phyloP scores from a whole-genome alignment of 2,888 invertebrate species.

The Ophion costatus region DNA sequence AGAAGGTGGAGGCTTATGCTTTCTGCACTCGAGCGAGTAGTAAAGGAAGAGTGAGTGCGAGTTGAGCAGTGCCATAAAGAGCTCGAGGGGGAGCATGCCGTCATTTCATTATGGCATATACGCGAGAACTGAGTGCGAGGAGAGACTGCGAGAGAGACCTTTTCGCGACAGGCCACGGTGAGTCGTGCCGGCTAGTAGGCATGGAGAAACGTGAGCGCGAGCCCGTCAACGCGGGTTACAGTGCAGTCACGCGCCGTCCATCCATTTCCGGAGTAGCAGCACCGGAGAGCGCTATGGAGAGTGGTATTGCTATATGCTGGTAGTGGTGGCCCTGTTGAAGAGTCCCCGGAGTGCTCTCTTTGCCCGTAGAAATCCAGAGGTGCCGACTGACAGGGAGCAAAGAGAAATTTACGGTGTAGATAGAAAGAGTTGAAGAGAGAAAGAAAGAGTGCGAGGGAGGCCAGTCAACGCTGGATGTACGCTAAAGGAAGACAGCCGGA shows the following conservation, averaged over 20 bases:
- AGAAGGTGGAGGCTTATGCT: conserved; percentile 29
- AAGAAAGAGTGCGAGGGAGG: conserved; percentile 27
- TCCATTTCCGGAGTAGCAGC: conserved; percentile 75
- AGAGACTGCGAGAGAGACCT: conserved; percentile 44
- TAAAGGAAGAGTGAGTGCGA: conserved; percentile 37
- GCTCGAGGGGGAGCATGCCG: conserved; percentile 44
- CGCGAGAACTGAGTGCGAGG: conserved; percentile 17
- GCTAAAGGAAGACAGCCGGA: background rate
- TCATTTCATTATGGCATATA: conserved; percentile 60
- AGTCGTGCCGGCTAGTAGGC: conserved; percentile 41
- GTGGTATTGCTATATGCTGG: conserved; percentile 26
- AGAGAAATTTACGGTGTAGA: conserved; percentile 43
- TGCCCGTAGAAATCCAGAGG: conserved; percentile 38
- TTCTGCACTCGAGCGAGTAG: conserved; percentile 39
- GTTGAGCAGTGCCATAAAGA: conserved; percentile 42
- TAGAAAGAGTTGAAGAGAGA: background rate
- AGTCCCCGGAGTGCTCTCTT: conserved; percentile 32
- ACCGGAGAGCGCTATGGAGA: conserved; percentile 18
- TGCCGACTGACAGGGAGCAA: conserved; percentile 41
- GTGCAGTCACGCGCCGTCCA: conserved; percentile 79
- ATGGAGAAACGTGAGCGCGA: conserved; percentile 55
- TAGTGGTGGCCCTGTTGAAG: conserved; percentile 31
- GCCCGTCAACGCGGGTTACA: conserved; percentile 65
- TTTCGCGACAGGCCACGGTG: conserved; percentile 59
- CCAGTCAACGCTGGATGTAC: background rate